A percentile compares a stretch with the other conserved stretches of the same genome.
phyloP scores from a whole-genome alignment of 2,113 vertebrate genomes.

The Syngnathus typhle region DNA sequence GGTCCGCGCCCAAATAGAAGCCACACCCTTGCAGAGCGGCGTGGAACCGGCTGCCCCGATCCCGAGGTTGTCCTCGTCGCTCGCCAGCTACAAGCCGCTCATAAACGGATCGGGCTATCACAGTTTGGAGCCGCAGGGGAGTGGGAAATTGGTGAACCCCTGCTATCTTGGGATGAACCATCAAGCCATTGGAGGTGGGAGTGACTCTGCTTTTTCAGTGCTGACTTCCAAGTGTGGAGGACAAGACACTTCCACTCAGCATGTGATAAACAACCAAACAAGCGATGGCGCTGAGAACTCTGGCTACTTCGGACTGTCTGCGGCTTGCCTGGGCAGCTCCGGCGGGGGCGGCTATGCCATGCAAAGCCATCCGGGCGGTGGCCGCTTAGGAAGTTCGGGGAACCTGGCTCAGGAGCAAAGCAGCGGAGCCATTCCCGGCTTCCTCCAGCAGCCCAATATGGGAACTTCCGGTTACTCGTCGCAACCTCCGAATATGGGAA shows the following conservation, averaged over 20 bases:
- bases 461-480: slow-evolving; percentile 42
- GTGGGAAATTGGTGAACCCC: slow-evolving; percentile 34
- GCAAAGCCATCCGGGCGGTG: slow-evolving; percentile 55
- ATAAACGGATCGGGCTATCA: slow-evolving; percentile 71
- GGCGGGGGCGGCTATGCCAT: slow-evolving; percentile 22
- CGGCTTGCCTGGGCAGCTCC: slow-evolving; percentile 41
- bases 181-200: slow-evolving; percentile 47
- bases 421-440: slow-evolving; percentile 41
- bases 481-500: slow-evolving; percentile 26
- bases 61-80: slow-evolving; percentile 63
- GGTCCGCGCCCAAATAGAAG: slow-evolving; percentile 68
- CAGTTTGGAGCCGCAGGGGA: slow-evolving; percentile 53
- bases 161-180: slow-evolving; percentile 55
- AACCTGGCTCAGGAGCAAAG: slow-evolving; percentile 58
- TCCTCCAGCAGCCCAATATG: slow-evolving; percentile 20
- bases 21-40: slow-evolving; percentile 63
- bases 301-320: slow-evolving; percentile 61
- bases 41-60: slow-evolving; percentile 61
- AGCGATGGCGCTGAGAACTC: slow-evolving; percentile 61
- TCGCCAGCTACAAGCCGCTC: slow-evolving; percentile 65
- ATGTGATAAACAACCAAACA: slow-evolving; percentile 64
- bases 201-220: slow-evolving; percentile 57
- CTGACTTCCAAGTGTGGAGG: slow-evolving; percentile 56
- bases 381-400: slow-evolving; percentile 58
- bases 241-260: slow-evolving; percentile 59